Percentiles rank a stretch among this genome's conserved stretches.
These are phyloP conservation scores for Lepidurus couesii DNA, from an alignment of 1,140 invertebrate species.

Conservation along the genomic window DNA sequence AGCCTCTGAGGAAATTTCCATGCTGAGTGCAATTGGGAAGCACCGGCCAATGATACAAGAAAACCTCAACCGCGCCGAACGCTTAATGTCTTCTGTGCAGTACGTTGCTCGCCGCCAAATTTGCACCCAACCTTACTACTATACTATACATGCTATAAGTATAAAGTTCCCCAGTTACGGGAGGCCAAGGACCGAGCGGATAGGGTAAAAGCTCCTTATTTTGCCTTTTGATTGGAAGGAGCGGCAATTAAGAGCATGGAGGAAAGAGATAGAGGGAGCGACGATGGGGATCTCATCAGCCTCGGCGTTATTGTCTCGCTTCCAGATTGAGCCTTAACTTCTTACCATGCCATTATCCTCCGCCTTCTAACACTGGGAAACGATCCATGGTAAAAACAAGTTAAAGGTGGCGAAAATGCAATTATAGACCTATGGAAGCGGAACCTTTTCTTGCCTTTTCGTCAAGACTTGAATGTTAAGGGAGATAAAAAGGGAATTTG, in stretches of 20 bases:
- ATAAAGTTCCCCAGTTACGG: neutral
- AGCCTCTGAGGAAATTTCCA: neutral
- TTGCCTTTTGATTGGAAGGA: conserved; percentile 8
- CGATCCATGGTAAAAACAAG: neutral
- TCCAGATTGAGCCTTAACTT: neutral
- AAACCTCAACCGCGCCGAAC: too few relatives aligned
- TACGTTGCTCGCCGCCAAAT: neutral
- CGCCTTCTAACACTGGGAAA: neutral
- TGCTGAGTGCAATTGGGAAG: neutral
- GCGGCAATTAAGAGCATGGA: neutral
- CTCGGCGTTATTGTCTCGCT: neutral
- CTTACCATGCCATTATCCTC: neutral
- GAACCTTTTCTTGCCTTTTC: neutral
- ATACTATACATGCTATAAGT: neutral
- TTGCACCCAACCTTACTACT: neutral
- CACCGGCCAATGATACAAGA: too few relatives aligned
- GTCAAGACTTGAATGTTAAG: neutral
- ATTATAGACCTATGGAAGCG: neutral
- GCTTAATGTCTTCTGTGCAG: too few relatives aligned
- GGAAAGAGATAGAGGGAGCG: neutral
- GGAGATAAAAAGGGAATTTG: neutral
- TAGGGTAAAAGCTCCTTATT: neutral
- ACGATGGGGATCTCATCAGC: conserved; percentile 16
- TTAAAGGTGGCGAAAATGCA: neutral
- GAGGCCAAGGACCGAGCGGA: neutral